phyloP scores from a whole-genome alignment of 2,113 vertebrate species.

The Ciconia stormi region DNA sequence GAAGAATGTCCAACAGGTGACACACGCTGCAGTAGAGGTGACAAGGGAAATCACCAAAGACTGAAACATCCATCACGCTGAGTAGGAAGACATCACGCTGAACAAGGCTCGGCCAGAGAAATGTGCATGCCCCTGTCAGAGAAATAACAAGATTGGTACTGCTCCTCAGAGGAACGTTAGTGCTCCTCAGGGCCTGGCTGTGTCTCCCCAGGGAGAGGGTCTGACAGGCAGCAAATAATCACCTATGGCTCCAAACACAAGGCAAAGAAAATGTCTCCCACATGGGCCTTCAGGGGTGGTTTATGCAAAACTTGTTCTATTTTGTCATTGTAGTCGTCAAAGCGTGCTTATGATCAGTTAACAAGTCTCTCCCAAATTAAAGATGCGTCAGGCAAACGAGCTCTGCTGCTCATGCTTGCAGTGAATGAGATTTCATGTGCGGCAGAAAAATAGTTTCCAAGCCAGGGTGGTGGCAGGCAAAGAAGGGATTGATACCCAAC shows the following conservation, averaged over 20 bases:
- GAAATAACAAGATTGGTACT: too few relatives aligned
- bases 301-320: not conserved
- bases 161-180: not conserved
- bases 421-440: fast-evolving
- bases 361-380: not conserved
- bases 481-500: not conserved
- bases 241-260: fast-evolving
- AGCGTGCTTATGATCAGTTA: fast-evolving
- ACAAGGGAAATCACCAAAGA: not conserved
- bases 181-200: not conserved
- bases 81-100: not conserved
- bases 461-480: not conserved
- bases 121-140: fast-evolving
- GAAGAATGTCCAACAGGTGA: fast-evolving
- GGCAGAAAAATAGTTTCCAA: not conserved
- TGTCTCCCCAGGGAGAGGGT: not conserved
- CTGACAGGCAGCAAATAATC: not conserved
- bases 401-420: not conserved
- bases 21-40: fast-evolving
- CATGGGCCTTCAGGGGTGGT: not conserved
- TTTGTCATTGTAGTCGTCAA: not conserved
- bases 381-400: not conserved
- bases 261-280: not conserved
- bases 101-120: not conserved
- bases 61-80: fast-evolving